These are phyloP conservation scores for Quadroppia sp. DNA, from an alignment of 2,888 invertebrate genomes.

Conservation along the genomic window DNA sequence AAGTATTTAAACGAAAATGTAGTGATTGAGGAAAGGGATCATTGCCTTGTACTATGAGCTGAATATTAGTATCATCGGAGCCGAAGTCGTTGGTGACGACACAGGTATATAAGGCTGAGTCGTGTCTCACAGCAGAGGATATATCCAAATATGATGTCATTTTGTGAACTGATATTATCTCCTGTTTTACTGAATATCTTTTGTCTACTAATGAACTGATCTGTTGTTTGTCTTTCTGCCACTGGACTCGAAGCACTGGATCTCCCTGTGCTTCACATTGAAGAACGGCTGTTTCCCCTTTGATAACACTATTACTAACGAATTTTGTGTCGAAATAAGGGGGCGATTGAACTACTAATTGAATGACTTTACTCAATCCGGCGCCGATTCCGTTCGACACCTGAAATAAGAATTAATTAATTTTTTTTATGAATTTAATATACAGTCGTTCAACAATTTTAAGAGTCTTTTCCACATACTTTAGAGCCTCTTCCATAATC, in stretches of 20 bases:
- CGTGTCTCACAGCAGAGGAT: slow-evolving; percentile 48
- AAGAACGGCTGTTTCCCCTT: slow-evolving; percentile 37
- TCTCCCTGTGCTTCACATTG: slow-evolving; percentile 43
- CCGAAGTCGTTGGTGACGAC: slow-evolving; percentile 78
- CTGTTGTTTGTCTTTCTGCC: slow-evolving; percentile 43
- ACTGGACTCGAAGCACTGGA: slow-evolving; percentile 39
- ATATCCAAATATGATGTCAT: slow-evolving; percentile 40
- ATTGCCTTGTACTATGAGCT: slow-evolving; percentile 70
- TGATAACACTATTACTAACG: slow-evolving; percentile 44
- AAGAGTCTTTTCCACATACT: no score
- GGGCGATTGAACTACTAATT: slow-evolving; percentile 40
- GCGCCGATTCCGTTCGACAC: slow-evolving; percentile 46
- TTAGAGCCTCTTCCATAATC: no score
- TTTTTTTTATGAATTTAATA: no score
- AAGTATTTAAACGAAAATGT: slow-evolving; percentile 1
- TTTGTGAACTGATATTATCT: slow-evolving; percentile 38
- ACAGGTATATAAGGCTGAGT: slow-evolving; percentile 59
- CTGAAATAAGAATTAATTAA: not conserved
- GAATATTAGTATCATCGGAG: slow-evolving; percentile 82
- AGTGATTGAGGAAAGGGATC: not conserved
- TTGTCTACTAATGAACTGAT: slow-evolving; percentile 39
- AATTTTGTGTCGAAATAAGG: slow-evolving; percentile 44
- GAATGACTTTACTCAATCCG: slow-evolving; percentile 46
- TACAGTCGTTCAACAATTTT: no score
- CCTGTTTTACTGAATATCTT: slow-evolving; percentile 42